Evolutionary conservation across 2,797 vertebrate genomes (phyloP).

Genomic region (Mus caroli): DNA sequence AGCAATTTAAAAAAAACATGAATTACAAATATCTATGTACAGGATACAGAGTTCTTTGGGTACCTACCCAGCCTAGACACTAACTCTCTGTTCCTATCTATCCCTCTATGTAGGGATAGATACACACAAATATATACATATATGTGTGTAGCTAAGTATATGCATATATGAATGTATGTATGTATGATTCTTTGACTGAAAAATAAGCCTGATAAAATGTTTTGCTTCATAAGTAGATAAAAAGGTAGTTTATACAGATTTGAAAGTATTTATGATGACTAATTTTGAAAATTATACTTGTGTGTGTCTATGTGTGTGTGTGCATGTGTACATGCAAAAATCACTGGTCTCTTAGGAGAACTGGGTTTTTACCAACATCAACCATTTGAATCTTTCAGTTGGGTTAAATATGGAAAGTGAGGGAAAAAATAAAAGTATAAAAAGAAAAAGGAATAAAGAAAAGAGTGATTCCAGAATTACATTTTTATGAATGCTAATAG

Average conservation of each 20-base stretch:
- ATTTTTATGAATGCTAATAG: constrained; percentile 46
- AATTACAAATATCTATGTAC: neutral
- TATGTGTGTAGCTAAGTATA: neutral
- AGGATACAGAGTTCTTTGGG: neutral
- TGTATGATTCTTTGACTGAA: constrained; percentile 19
- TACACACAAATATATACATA: neutral
- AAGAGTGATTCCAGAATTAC: constrained; percentile 53
- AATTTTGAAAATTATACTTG: constrained; percentile 36
- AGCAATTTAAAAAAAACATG: neutral
- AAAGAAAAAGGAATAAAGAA: constrained; percentile 53
- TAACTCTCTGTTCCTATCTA: neutral
- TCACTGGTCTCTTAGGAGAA: neutral
- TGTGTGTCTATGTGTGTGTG: no score
- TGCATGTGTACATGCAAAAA: neutral
- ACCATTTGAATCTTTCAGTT: constrained; percentile 57
- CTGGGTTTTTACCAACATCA: constrained; percentile 15
- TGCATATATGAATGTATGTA: neutral
- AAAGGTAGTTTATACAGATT: constrained; percentile 61
- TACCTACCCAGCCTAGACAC: neutral
- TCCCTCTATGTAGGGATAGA: neutral
- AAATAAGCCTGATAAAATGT: constrained; percentile 32
- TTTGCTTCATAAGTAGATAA: constrained; percentile 61
- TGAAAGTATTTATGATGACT: constrained; percentile 34
- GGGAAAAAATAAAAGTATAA: constrained; percentile 61
- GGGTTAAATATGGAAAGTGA: constrained; percentile 49